Evolutionary conservation across 2,888 invertebrate species (phyloP).

Genomic region (Mellilla xanthometata): DNA sequence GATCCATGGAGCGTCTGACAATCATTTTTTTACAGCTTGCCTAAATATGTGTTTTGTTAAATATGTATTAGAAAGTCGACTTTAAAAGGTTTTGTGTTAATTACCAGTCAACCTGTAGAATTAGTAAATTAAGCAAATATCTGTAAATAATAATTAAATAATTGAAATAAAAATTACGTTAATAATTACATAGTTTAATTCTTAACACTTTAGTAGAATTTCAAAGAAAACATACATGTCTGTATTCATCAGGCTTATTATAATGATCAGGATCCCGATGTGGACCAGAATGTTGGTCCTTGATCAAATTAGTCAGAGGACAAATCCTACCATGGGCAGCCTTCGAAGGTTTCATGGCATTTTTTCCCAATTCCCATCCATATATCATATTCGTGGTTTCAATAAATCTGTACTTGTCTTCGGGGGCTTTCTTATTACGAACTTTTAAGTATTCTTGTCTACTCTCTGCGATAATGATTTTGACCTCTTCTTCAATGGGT

Average conservation of each 20-base stretch:
- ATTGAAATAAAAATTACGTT: too few relatives aligned
- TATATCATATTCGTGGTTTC: slow-evolving; percentile 33
- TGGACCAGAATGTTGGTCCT: neutral
- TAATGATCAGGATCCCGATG: neutral
- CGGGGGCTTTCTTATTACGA: slow-evolving; percentile 23
- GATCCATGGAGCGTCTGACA: too few relatives aligned
- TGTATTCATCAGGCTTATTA: neutral
- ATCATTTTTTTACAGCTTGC: too few relatives aligned
- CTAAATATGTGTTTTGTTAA: too few relatives aligned
- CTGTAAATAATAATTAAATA: too few relatives aligned
- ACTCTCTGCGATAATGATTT: slow-evolving; percentile 16
- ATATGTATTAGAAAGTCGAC: too few relatives aligned
- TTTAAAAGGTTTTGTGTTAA: too few relatives aligned
- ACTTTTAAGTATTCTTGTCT: slow-evolving; percentile 29
- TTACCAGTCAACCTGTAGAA: too few relatives aligned
- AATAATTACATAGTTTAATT: neutral
- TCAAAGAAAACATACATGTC: neutral
- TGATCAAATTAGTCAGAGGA: neutral
- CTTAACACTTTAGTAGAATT: neutral
- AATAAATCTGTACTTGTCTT: slow-evolving; percentile 33
- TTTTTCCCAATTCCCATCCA: slow-evolving; percentile 32
- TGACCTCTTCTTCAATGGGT: slow-evolving; percentile 2
- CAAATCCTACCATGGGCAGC: neutral
- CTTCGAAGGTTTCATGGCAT: neutral
- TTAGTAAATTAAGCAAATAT: too few relatives aligned